Percentiles rank a stretch among this genome's conserved stretches.
phyloP scores from a whole-genome alignment of 2,797 vertebrate genomes.

The Microchirus variegatus region DNA sequence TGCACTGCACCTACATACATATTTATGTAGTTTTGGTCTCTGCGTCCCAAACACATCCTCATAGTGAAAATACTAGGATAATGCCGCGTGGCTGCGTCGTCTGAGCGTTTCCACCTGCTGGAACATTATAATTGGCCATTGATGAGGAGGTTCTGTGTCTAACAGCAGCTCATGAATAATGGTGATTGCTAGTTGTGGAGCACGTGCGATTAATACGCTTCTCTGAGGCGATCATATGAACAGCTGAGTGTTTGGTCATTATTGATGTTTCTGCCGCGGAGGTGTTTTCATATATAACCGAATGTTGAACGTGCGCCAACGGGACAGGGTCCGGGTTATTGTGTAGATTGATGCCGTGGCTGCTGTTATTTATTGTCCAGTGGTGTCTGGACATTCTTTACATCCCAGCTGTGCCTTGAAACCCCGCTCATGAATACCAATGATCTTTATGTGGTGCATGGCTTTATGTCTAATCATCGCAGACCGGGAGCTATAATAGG shows the following conservation, averaged over 20 bases:
- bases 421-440: constrained; percentile 5
- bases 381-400: background rate
- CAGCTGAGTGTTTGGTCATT: constrained; percentile 5
- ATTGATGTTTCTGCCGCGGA: constrained; percentile 5
- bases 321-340: background rate
- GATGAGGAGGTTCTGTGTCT: constrained; percentile 7
- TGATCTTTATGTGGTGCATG: background rate
- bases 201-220: constrained; percentile 5
- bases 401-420: background rate
- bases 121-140: constrained; percentile 12
- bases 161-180: constrained; percentile 18
- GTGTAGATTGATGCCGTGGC: background rate
- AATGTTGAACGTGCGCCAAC: background rate
- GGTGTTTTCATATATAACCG: background rate
- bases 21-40: no score
- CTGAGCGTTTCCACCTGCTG: no score
- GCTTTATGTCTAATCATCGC: constrained; percentile 24
- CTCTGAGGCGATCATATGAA: constrained; percentile 7
- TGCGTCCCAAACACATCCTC: no score
- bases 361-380: background rate
- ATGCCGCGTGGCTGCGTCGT: no score
- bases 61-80: no score
- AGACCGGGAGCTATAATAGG: constrained; percentile 9
- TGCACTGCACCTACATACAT: no score
- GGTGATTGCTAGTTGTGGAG: constrained; percentile 9